Percentiles rank a stretch among this genome's conserved stretches.
These are phyloP conservation scores for Phaonia tiefii DNA, from an alignment of 2,888 invertebrate genomes.

Conservation along the genomic window DNA sequence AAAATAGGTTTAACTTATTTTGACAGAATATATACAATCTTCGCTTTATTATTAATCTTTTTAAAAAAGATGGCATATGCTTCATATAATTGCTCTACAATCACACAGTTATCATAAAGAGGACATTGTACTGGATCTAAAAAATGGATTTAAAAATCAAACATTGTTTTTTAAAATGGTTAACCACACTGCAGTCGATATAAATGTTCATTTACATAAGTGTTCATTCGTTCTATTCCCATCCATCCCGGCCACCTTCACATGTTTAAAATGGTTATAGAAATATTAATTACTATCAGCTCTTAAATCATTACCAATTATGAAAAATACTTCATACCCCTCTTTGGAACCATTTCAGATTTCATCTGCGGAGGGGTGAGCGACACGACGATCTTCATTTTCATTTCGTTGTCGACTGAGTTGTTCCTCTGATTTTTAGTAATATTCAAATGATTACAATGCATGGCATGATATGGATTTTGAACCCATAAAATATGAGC, in stretches of 20 bases:
- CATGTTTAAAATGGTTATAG: conserved; percentile 19
- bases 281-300: conserved; percentile 63
- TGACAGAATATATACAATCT: too few relatives aligned
- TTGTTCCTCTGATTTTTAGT: conserved; percentile 20
- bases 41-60: too few relatives aligned
- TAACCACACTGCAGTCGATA: not conserved
- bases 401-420: not conserved
- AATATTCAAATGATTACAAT: conserved; percentile 20
- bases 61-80: too few relatives aligned
- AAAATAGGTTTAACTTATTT: too few relatives aligned
- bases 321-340: conserved; percentile 55
- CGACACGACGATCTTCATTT: conserved; percentile 21
- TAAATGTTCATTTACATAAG: not conserved
- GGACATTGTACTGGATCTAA: too few relatives aligned
- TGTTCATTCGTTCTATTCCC: not conserved
- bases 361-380: conserved; percentile 34
- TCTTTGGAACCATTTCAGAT: conserved; percentile 1
- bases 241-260: conserved; percentile 5
- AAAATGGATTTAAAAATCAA: conserved; percentile 12
- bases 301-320: conserved; percentile 69
- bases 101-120: too few relatives aligned
- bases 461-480: conserved; percentile 26
- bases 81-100: too few relatives aligned
- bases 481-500: conserved; percentile 36
- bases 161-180: not conserved